Percentiles rank a stretch among this genome's conserved stretches.
Evolutionary conservation across 1,140 invertebrate species (phyloP).

Genomic region (Conus ventricosus): DNA sequence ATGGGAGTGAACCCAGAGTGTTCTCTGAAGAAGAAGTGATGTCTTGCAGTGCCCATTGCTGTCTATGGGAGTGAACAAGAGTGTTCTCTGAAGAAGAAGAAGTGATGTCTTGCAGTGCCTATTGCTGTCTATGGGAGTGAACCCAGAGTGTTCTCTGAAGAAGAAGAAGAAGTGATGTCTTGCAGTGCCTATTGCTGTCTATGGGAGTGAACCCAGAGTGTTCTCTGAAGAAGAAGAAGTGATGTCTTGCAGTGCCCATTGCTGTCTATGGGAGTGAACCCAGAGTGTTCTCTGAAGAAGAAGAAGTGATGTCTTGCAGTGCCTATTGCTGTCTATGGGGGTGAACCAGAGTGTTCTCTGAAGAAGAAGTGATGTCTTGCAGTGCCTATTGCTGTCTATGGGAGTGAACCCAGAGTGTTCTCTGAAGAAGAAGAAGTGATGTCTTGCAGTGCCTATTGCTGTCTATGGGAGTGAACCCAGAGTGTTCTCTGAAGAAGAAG

Average conservation of each 20-base stretch:
- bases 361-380: not conserved
- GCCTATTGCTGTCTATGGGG: conserved; percentile 36
- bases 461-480: not conserved
- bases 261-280: conserved; percentile 37
- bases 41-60: conserved; percentile 42
- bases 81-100: not conserved
- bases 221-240: not conserved
- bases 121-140: conserved; percentile 37
- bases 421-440: not conserved
- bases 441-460: conserved; percentile 41
- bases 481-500: not conserved
- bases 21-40: not conserved
- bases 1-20: not conserved
- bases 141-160: not conserved
- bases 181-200: conserved; percentile 38
- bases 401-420: not conserved
- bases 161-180: not conserved
- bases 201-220: not conserved
- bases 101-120: not conserved
- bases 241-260: not conserved
- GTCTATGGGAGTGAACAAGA: not conserved
- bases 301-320: not conserved
- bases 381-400: conserved; percentile 37
- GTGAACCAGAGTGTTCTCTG: not conserved
- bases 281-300: not conserved